Evolutionary conservation across 2,888 invertebrate genomes (phyloP).

Genomic region (Orthonychiurus folsomi): DNA sequence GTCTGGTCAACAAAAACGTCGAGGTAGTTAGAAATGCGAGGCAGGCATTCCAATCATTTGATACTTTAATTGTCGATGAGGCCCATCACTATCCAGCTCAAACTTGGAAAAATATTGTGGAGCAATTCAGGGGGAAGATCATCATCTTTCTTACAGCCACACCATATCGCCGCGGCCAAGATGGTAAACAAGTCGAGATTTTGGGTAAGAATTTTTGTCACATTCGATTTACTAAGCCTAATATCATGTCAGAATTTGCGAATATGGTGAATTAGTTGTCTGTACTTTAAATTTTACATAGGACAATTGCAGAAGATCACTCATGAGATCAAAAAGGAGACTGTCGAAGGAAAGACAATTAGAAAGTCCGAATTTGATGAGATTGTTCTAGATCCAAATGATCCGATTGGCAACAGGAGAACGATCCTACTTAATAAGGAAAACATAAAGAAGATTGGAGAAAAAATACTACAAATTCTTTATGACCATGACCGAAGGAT

Average conservation of each 20-base stretch:
- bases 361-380: neutral
- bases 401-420: neutral
- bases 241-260: too few relatives aligned
- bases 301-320: neutral
- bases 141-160: constrained; percentile 22
- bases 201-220: too few relatives aligned
- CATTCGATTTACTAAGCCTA: too few relatives aligned
- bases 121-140: constrained; percentile 10
- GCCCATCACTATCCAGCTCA: constrained; percentile 22
- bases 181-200: neutral
- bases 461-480: neutral
- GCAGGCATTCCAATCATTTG: constrained; percentile 11
- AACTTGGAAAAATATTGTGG: constrained; percentile 18
- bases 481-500: neutral
- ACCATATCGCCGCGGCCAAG: constrained; percentile 10
- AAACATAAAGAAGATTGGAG: neutral
- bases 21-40: constrained; percentile 4
- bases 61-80: constrained; percentile 22
- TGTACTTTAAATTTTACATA: too few relatives aligned
- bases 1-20: neutral
- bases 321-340: neutral
- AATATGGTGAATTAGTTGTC: too few relatives aligned
- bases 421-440: neutral
- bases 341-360: neutral
- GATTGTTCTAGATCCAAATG: neutral